Base-by-base conservation (phyloP, 2,888 invertebrate genomes). In the Hermodice carunculata region DNA sequence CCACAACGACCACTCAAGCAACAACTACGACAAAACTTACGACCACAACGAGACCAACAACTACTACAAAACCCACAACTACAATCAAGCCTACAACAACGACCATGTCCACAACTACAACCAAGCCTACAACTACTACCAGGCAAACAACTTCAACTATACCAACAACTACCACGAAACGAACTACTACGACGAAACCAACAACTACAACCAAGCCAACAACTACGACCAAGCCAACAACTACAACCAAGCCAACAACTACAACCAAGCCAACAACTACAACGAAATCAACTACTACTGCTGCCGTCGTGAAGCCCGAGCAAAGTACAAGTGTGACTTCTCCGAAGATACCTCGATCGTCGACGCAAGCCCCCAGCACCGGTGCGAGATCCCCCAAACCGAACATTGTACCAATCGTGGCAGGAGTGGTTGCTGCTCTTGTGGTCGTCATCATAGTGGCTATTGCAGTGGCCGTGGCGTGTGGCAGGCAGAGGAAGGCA, bases 341-440 rank as follows among this genome's bases (percentile, higher is more conserved):
- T n/a, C n/a, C n/a, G n/a, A n/a, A n/a, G n/a, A n/a, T n/a, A n/a
- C n/a, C n/a, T n/a, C n/a, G n/a, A n/a, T n/a, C n/a, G n/a, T n/a
- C n/a, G n/a, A n/a, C n/a, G n/a, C n/a, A n/a, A n/a, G n/a, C n/a
- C n/a, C n/a, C n/a, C n/a, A n/a, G n/a, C n/a, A n/a, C n/a, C n/a
- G n/a, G n/a, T n/a, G n/a, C n/a, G n/a, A n/a, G 17, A 32, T 37
- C 53, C 37, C 6, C 46, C 46, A 51, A 24, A 51, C 6, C 51
- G 6, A 11, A 6, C 29, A 5, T 29, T 19, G 28, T 44, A 2
- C 40, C 48, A 2, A 48, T 66, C 34, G 61, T 66, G 28, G 66
- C 32, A 14, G 66, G 61, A 2, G 54, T 48, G 22, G 61, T 66
- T 6, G 66, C 59, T 4, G 51, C 48, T 6, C 26, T 66, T 6